Evolutionary conservation across 2,888 invertebrate species (phyloP).

Genomic region (Amitus sp.): DNA sequence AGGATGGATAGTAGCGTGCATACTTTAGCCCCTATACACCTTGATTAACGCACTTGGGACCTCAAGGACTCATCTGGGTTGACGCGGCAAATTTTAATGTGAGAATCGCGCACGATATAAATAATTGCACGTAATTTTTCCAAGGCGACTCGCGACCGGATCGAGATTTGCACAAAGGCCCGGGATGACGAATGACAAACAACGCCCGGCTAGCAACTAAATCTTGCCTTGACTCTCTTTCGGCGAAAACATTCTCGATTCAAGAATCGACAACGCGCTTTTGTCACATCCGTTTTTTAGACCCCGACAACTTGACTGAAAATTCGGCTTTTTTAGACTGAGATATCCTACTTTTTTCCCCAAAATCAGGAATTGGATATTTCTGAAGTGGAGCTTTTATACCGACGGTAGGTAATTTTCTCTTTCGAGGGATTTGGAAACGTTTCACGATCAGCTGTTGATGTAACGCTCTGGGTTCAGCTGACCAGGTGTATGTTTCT

Average conservation of each 20-base stretch:
- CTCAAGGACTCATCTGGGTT: constrained; percentile 29
- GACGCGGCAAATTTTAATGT: constrained; percentile 19
- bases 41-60: constrained; percentile 28
- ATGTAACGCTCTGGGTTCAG: too few relatives aligned
- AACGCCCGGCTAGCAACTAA: constrained; percentile 6
- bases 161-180: constrained; percentile 7
- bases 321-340: too few relatives aligned
- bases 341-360: too few relatives aligned
- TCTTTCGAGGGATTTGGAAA: too few relatives aligned
- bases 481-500: too few relatives aligned
- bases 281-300: too few relatives aligned
- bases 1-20: constrained; percentile 8
- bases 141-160: constrained; percentile 13
- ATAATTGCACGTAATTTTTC: constrained; percentile 24
- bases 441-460: too few relatives aligned
- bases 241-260: background rate
- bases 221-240: too few relatives aligned
- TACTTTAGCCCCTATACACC: constrained; percentile 28
- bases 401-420: too few relatives aligned
- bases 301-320: too few relatives aligned
- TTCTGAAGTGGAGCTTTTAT: too few relatives aligned
- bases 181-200: constrained; percentile 9
- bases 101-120: constrained; percentile 19
- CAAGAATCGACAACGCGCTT: background rate
- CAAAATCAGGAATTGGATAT: too few relatives aligned